phyloP scores from a whole-genome alignment of 2,888 invertebrate genomes.

The Acanthosepion esculentum region DNA sequence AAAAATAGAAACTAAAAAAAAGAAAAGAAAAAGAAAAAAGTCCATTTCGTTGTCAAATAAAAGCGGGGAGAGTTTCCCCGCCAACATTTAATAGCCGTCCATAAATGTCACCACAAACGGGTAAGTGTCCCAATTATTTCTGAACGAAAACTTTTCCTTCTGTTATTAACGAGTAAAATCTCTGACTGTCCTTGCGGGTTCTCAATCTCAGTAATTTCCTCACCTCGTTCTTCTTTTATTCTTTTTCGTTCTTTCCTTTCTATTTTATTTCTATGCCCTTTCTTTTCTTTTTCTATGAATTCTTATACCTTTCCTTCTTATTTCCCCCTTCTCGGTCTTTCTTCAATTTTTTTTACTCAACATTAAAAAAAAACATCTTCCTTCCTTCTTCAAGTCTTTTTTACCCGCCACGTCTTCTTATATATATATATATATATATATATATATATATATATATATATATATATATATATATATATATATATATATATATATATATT shows the following conservation, averaged over 20 bases:
- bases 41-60: conserved; percentile 33
- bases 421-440: too few species aligned
- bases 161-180: conserved; percentile 6
- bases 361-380: too few species aligned
- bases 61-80: not conserved
- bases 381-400: too few species aligned
- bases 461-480: too few species aligned
- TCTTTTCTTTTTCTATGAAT: too few species aligned
- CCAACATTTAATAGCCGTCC: conserved; percentile 17
- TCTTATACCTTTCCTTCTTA: too few species aligned
- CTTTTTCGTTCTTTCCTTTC: not conserved
- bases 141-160: not conserved
- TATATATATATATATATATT: too few species aligned
- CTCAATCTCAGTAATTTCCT: not conserved
- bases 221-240: not conserved
- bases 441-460: too few species aligned
- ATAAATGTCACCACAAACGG: conserved; percentile 22
- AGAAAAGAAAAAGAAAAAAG: not conserved
- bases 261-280: too few species aligned
- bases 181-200: not conserved
- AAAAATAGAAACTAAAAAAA: not conserved
- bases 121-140: conserved; percentile 33
- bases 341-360: too few species aligned
- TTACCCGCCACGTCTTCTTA: too few species aligned
- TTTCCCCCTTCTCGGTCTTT: too few species aligned